A percentile compares a stretch with the other conserved stretches of the same genome.
These are phyloP conservation scores for Chirona hameri DNA, from an alignment of 2,888 invertebrate genomes.

Conservation along the genomic window DNA sequence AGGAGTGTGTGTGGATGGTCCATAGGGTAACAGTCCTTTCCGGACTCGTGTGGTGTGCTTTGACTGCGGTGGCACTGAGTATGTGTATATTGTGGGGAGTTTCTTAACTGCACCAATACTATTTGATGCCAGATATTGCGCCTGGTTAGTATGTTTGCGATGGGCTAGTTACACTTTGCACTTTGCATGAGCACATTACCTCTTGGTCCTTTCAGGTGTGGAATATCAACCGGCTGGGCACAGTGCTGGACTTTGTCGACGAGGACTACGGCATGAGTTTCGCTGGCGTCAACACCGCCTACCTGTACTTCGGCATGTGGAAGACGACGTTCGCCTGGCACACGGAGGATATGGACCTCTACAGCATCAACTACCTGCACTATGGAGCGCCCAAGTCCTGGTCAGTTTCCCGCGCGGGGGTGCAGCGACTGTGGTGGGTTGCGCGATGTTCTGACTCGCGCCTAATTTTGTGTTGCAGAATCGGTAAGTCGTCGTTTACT, in stretches of 20 bases:
- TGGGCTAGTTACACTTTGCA: too few relatives aligned
- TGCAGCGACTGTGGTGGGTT: not conserved
- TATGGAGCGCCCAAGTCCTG: conserved; percentile 95
- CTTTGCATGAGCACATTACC: too few relatives aligned
- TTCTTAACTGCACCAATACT: too few relatives aligned
- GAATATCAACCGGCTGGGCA: conserved; percentile 91
- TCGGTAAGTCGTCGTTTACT: too few relatives aligned
- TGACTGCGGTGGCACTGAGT: too few relatives aligned
- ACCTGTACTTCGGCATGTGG: conserved; percentile 99
- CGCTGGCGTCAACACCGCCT: conserved; percentile 98
- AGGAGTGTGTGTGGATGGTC: too few relatives aligned
- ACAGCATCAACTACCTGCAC: conserved; percentile 97
- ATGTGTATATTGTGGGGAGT: too few relatives aligned
- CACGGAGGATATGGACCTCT: conserved; percentile 99
- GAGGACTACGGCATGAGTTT: conserved; percentile 93
- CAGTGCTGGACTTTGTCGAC: conserved; percentile 90
- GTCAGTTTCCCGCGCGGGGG: conserved; percentile 46
- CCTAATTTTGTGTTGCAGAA: too few relatives aligned
- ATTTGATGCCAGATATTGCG: too few relatives aligned
- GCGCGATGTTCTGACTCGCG: not conserved
- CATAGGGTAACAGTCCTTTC: too few relatives aligned
- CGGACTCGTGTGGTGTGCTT: too few relatives aligned
- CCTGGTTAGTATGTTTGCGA: too few relatives aligned
- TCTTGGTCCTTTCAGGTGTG: conserved; percentile 57
- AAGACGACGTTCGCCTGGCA: conserved; percentile 99